Conservation (phyloP, 2,888 invertebrate species). For the Drosophila diplacantha region DNA sequence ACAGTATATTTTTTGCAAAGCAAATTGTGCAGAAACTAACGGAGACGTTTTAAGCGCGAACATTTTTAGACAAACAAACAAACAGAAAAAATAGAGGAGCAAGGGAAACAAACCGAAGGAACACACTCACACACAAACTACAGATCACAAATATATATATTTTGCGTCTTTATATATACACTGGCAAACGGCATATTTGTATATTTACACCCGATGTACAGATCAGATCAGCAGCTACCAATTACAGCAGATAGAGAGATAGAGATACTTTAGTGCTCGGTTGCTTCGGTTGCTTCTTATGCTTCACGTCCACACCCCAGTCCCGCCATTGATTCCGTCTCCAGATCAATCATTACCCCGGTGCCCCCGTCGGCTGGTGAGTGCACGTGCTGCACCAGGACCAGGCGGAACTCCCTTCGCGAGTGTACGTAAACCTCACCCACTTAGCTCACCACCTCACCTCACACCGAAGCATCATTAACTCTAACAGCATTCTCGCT, state of each 20-base stretch:
- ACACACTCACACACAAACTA: slow-evolving; percentile 33
- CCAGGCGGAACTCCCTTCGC: slow-evolving; percentile 4
- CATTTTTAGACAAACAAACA: slow-evolving; percentile 56
- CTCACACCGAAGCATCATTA: slow-evolving; percentile 16
- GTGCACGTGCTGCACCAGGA: slow-evolving; percentile 3
- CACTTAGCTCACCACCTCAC: slow-evolving; percentile 6
- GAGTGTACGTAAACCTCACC: slow-evolving; percentile 34
- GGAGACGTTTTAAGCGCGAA: slow-evolving; percentile 48
- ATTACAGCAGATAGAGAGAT: slow-evolving; percentile 27
- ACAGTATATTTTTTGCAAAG: slow-evolving; percentile 70
- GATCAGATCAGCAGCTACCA: slow-evolving; percentile 17
- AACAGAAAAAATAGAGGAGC: slow-evolving; percentile 36
- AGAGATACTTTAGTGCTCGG: slow-evolving; percentile 36
- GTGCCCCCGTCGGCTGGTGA: background rate
- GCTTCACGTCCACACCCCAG: slow-evolving; percentile 44
- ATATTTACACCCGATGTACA: slow-evolving; percentile 54
- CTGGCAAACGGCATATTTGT: slow-evolving; percentile 49
- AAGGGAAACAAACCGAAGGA: slow-evolving; percentile 9
- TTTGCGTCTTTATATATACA: slow-evolving; percentile 70
- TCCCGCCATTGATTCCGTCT: slow-evolving; percentile 13
- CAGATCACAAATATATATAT: slow-evolving; percentile 45
- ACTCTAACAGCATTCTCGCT: slow-evolving; percentile 36
- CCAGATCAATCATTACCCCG: slow-evolving; percentile 11
- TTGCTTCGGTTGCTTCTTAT: slow-evolving; percentile 62
- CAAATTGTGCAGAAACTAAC: slow-evolving; percentile 61